Evolutionary conservation across 2,113 vertebrate genomes (phyloP).

Genomic region (Phalacrocorax brasilianus): DNA sequence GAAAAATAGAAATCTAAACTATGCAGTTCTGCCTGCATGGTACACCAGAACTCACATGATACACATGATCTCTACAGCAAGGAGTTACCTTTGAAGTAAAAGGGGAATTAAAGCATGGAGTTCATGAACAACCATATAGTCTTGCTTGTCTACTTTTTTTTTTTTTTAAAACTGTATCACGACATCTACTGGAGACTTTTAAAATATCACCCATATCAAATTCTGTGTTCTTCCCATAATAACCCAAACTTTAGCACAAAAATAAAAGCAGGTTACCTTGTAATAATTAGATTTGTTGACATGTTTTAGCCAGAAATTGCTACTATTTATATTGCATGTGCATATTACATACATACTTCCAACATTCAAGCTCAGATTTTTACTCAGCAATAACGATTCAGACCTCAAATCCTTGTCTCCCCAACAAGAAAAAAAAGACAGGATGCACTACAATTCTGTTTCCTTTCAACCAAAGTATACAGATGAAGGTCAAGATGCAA

Average conservation of each 20-base stretch:
- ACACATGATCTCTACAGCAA: background rate
- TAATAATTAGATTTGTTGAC: background rate
- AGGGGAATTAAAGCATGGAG: background rate
- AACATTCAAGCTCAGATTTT: background rate
- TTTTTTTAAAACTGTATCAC: slow-evolving; percentile 47
- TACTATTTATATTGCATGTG: background rate
- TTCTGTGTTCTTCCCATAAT: background rate
- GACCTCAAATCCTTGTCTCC: background rate
- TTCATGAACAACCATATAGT: background rate
- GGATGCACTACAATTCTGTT: background rate
- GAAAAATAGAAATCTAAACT: background rate
- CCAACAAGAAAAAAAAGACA: background rate
- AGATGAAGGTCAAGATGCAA: background rate
- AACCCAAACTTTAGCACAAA: background rate
- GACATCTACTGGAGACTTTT: slow-evolving; percentile 70
- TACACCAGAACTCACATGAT: background rate
- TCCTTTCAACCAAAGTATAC: background rate
- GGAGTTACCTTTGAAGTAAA: background rate
- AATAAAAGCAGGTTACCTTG: background rate
- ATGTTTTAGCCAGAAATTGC: background rate
- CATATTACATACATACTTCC: background rate
- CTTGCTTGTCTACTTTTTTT: background rate
- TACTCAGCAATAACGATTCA: background rate
- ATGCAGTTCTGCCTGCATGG: background rate
- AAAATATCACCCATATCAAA: background rate